Conservation (phyloP, 2,888 invertebrate species). For the Junonia oenone region DNA sequence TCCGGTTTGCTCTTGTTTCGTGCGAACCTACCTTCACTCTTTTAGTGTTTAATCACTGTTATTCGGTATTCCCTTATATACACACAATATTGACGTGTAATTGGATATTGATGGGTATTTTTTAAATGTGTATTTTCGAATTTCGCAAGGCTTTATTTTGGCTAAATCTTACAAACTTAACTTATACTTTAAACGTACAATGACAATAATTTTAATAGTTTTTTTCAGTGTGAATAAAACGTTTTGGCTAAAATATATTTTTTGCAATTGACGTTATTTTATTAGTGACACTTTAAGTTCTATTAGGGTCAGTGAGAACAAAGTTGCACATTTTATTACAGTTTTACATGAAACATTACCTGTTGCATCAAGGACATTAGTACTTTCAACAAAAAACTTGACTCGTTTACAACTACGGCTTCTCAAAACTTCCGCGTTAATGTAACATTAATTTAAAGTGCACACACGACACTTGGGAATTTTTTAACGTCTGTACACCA, state of each 20-base stretch:
- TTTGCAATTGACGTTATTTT: neutral
- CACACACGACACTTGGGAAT: neutral
- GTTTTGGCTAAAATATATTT: neutral
- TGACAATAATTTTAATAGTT: too few relatives aligned
- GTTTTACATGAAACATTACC: conserved; percentile 17
- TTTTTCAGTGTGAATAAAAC: too few relatives aligned
- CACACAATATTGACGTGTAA: conserved; percentile 38
- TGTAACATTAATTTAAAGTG: conserved; percentile 14
- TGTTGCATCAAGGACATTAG: conserved; percentile 25
- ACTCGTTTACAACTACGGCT: conserved; percentile 23
- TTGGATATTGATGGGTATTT: conserved; percentile 32
- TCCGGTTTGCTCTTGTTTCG: conserved; percentile 72
- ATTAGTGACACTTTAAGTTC: neutral
- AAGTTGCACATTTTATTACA: conserved; percentile 6
- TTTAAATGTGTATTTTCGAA: conserved; percentile 1
- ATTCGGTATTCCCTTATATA: conserved; percentile 40
- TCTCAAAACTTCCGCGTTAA: conserved; percentile 27
- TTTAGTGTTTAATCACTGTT: conserved; percentile 62
- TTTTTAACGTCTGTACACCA: neutral
- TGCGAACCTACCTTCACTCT: conserved; percentile 63
- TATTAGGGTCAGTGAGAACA: conserved; percentile 2
- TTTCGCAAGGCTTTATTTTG: conserved; percentile 8
- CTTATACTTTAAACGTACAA: neutral
- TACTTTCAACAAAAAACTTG: conserved; percentile 26
- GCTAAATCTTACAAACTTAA: too few relatives aligned